These are phyloP conservation scores for Knipowitschia caucasica DNA, from an alignment of 2,797 vertebrate species.

Conservation along the genomic window DNA sequence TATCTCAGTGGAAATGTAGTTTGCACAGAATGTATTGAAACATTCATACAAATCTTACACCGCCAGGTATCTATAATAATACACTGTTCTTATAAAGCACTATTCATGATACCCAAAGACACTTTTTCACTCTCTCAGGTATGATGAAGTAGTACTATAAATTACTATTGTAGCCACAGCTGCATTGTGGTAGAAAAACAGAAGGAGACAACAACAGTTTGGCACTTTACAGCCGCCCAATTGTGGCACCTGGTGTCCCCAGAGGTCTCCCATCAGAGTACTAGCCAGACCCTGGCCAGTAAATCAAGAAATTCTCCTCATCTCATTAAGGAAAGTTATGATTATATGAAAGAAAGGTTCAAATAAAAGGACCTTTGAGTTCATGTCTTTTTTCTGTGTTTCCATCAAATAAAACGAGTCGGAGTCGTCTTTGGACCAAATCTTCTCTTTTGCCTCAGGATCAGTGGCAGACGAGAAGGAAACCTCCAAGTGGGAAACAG, in stretches of 20 bases:
- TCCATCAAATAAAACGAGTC: conserved; percentile 27
- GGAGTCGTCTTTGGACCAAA: conserved; percentile 17
- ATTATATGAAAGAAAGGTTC: background rate
- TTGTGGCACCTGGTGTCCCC: too few relatives aligned
- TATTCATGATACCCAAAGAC: too few relatives aligned
- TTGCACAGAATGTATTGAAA: conserved; percentile 62
- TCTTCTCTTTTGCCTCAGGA: conserved; percentile 19
- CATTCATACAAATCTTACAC: conserved; percentile 60
- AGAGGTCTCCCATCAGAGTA: too few relatives aligned
- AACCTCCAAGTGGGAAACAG: conserved; percentile 18
- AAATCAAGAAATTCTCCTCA: too few relatives aligned
- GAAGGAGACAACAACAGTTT: too few relatives aligned
- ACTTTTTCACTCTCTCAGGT: background rate
- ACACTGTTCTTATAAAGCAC: too few relatives aligned
- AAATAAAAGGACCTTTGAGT: conserved; percentile 57
- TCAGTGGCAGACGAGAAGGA: conserved; percentile 26
- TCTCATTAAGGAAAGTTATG: background rate
- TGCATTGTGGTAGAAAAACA: too few relatives aligned
- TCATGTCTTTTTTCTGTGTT: conserved; percentile 24
- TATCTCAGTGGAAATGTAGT: conserved; percentile 66
- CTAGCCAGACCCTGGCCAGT: too few relatives aligned
- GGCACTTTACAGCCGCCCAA: too few relatives aligned
- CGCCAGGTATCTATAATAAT: too few relatives aligned
- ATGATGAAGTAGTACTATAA: too few relatives aligned
- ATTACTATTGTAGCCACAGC: too few relatives aligned